Conservation (phyloP, 2,888 invertebrate species). For the Seira musarum region DNA sequence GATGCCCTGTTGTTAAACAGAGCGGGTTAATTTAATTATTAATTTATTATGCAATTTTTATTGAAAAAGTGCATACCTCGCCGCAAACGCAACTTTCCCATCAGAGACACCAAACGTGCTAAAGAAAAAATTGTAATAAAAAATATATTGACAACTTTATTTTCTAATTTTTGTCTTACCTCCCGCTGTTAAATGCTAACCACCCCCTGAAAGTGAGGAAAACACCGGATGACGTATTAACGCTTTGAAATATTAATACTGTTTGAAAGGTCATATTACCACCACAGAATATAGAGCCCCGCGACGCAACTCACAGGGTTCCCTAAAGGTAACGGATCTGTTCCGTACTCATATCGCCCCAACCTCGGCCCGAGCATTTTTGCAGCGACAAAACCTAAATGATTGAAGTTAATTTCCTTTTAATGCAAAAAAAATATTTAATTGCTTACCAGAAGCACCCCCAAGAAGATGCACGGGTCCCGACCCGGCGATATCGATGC, state of each 20-base stretch:
- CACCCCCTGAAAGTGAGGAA: conserved; percentile 76
- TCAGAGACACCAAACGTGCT: conserved; percentile 81
- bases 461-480: conserved; percentile 73
- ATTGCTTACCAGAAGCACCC: conserved; percentile 71
- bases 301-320: conserved; percentile 85
- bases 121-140: too few species aligned
- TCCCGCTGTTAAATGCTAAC: conserved; percentile 95
- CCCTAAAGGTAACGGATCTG: conserved; percentile 70
- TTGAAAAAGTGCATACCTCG: conserved; percentile 75
- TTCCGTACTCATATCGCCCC: conserved; percentile 71
- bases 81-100: conserved; percentile 91
- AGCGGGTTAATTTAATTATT: too few species aligned
- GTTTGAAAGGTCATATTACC: too few species aligned
- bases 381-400: conserved; percentile 88
- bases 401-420: background rate
- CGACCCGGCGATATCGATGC: conserved; percentile 72
- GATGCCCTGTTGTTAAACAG: conserved; percentile 84
- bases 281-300: conserved; percentile 94
- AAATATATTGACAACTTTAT: too few species aligned
- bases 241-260: too few species aligned
- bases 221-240: too few species aligned
- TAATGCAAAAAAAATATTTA: too few species aligned
- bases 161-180: too few species aligned
- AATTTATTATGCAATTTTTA: too few species aligned
- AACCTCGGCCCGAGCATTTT: conserved; percentile 76